These are phyloP conservation scores for Cerceris rybyensis DNA, from an alignment of 2,888 invertebrate genomes.

Conservation along the genomic window DNA sequence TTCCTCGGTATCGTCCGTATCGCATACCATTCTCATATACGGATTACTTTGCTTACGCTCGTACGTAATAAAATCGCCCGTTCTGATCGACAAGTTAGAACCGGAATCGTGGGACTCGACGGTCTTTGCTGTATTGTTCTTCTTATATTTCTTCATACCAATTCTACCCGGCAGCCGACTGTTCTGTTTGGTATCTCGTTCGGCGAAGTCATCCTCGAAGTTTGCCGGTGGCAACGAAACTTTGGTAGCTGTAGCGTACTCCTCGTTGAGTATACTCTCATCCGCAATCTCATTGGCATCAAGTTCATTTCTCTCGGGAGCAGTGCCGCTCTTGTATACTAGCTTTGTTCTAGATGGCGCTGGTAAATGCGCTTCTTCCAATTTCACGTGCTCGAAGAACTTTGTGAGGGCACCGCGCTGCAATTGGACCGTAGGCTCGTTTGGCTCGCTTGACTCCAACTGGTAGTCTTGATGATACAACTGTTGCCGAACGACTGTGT, in stretches of 20 bases:
- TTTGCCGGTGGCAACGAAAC: slow-evolving; percentile 20
- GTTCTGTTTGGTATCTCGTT: slow-evolving; percentile 28
- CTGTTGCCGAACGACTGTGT: slow-evolving; percentile 49
- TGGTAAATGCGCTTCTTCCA: slow-evolving; percentile 82
- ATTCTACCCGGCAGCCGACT: slow-evolving; percentile 34
- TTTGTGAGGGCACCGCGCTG: slow-evolving; percentile 64
- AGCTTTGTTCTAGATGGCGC: slow-evolving; percentile 80
- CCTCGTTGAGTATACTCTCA: slow-evolving; percentile 37
- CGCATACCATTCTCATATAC: slow-evolving; percentile 30
- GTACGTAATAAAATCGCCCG: slow-evolving; percentile 35
- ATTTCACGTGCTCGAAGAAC: slow-evolving; percentile 80
- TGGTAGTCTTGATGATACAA: slow-evolving; percentile 55
- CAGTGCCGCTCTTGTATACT: slow-evolving; percentile 58
- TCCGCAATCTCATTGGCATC: slow-evolving; percentile 37
- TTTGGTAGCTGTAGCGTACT: slow-evolving; percentile 43
- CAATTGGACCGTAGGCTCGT: slow-evolving; percentile 59
- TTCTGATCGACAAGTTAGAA: not conserved
- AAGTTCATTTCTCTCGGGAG: slow-evolving; percentile 44
- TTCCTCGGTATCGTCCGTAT: slow-evolving; percentile 40
- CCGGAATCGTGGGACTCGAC: slow-evolving; percentile 22
- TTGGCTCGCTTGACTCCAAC: slow-evolving; percentile 55
- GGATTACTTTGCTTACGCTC: slow-evolving; percentile 39
- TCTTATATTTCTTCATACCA: slow-evolving; percentile 29
- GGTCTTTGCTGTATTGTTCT: slow-evolving; percentile 7
- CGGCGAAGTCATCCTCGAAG: slow-evolving; percentile 28